These are phyloP conservation scores for Charadrius vociferus DNA, from an alignment of 2,113 vertebrate species.

Conservation along the genomic window DNA sequence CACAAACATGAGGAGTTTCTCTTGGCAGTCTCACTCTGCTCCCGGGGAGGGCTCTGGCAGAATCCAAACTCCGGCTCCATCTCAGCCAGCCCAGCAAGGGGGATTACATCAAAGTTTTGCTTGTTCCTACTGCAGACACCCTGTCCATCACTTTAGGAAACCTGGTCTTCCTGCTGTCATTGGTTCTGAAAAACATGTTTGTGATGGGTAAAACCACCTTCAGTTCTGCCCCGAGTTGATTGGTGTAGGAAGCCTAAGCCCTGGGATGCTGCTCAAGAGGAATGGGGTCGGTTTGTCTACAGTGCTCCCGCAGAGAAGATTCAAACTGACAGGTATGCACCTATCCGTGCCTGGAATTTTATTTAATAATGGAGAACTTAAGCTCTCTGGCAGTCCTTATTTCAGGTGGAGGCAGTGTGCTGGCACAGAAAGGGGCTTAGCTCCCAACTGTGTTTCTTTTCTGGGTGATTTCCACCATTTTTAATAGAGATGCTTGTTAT, in stretches of 20 bases:
- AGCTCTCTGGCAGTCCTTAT: neutral
- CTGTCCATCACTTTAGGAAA: neutral
- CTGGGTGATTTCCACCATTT: neutral
- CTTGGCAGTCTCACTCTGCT: neutral
- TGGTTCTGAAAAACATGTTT: neutral
- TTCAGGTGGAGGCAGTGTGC: rapidly evolving
- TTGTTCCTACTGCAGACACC: neutral
- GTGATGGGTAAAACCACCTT: neutral
- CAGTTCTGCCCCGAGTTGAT: neutral
- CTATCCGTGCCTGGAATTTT: neutral
- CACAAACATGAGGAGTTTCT: neutral
- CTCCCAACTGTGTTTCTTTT: neutral
- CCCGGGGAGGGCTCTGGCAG: neutral
- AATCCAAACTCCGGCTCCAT: neutral
- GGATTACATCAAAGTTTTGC: neutral
- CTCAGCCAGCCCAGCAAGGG: neutral
- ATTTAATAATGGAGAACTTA: neutral
- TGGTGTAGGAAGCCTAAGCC: neutral
- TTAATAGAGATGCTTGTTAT: neutral
- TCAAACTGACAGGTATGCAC: neutral
- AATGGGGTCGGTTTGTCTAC: neutral
- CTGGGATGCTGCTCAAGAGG: neutral
- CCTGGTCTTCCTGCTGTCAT: neutral
- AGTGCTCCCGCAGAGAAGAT: neutral
- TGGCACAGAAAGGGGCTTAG: neutral